Conservation (phyloP, 2,888 invertebrate species). For the Anodontia alba region DNA sequence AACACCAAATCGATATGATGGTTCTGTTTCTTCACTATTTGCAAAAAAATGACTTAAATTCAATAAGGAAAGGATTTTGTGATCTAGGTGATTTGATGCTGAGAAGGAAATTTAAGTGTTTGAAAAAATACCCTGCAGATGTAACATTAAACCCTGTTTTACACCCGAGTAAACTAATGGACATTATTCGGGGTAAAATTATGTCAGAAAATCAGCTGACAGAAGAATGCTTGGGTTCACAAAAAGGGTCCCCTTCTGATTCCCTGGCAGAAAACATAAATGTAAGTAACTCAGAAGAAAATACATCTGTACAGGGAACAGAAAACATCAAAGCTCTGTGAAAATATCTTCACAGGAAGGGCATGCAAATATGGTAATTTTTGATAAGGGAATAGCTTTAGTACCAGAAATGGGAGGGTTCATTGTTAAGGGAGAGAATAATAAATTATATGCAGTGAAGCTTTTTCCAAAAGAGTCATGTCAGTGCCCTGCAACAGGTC, state of each 20-base stretch:
- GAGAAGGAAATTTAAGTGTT: neutral
- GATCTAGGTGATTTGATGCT: neutral
- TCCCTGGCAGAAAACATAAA: too few species aligned
- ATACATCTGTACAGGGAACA: too few species aligned
- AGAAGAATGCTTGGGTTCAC: too few species aligned
- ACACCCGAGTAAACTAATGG: too few species aligned
- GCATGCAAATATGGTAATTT: too few species aligned
- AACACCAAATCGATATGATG: neutral
- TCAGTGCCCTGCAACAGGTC: neutral
- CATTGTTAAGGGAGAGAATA: neutral
- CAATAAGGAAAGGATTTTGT: neutral
- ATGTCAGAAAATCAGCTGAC: too few species aligned
- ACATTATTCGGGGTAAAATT: neutral
- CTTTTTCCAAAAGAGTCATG: constrained; percentile 5
- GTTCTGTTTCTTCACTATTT: neutral
- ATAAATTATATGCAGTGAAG: neutral
- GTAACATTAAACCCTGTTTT: too few species aligned
- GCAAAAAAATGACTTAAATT: neutral
- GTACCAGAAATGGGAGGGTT: neutral
- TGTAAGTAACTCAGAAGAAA: too few species aligned
- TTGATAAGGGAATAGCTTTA: too few species aligned
- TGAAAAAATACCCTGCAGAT: neutral
- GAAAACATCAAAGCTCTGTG: too few species aligned
- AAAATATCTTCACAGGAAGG: too few species aligned
- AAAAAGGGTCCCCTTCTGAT: too few species aligned